Base-by-base conservation (phyloP, 2,888 invertebrate genomes). In the Sabellastarte sp. region DNA sequence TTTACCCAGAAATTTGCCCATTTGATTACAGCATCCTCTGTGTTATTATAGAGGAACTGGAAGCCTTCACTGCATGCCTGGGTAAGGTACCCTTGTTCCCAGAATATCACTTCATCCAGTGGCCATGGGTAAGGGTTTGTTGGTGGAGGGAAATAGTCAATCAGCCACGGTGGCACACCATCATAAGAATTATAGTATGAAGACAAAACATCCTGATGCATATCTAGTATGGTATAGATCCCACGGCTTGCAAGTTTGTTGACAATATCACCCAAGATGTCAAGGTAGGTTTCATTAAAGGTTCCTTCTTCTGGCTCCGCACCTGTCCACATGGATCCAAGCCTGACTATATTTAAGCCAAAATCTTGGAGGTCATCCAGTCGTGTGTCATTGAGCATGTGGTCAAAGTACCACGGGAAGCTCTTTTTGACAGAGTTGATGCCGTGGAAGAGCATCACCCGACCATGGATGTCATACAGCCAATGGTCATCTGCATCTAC, bases 311-410 rank as follows among this genome's bases (percentile, higher is more conserved):
- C 26, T 2, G 74, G 73, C 57, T 71, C 64, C 5, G 70, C 64
- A 5, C 76, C 76, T 15, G 71, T 41, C 76, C 76, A 76, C 73
- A 77, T 74, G 4, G 66, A 60, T 4, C 76, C 76, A n/a, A 76
- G 62, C 20, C 76, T 66, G 29, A 77, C 66, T 1, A 67, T 66
- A 64, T 77, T 76, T 60, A 76, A 68, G 28, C 76, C 76, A 67
- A 72, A 74, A 29, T 68, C 60, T 52, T 66, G 57, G 41, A 67
- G 66, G 63, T 66, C 59, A 10, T 65, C 60, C 24, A 77, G 55
- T 24, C 63, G 60, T 1, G 67, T 72, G 3, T 69, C 63, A 56
- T 74, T 72, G 4, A 53, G 28, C 24, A 53, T 5, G 53, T 10
- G 5, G 53, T 53, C 53, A 5, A 5, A 5, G 60, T 74, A 74